Evolutionary conservation across 2,888 invertebrate genomes (phyloP).

Genomic region (Callosobruchus maculatus): DNA sequence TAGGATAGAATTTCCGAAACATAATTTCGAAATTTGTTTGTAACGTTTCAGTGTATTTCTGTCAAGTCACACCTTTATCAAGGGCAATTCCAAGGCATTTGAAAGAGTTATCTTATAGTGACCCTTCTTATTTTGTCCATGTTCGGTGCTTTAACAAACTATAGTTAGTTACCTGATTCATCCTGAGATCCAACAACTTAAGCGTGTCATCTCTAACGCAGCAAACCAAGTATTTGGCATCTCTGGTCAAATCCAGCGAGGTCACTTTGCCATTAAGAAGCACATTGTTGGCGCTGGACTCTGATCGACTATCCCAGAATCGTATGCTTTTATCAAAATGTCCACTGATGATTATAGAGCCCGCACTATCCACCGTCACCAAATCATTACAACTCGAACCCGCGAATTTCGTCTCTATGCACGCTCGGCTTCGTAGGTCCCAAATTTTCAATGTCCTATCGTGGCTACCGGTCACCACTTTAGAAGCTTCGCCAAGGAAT

Average conservation of each 20-base stretch:
- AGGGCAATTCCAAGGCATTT: too few species aligned
- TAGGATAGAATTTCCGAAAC: too few species aligned
- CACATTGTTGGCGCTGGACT: slow-evolving; percentile 82
- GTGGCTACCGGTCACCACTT: slow-evolving; percentile 96
- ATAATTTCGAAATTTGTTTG: too few species aligned
- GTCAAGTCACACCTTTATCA: too few species aligned
- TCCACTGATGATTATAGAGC: slow-evolving; percentile 90
- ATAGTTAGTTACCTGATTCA: slow-evolving; percentile 66
- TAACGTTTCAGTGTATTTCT: too few species aligned
- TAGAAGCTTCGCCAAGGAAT: slow-evolving; percentile 86
- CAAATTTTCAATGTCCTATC: slow-evolving; percentile 98
- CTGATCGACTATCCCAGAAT: slow-evolving; percentile 94
- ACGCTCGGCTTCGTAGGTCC: slow-evolving; percentile 91
- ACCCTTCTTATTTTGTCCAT: too few species aligned
- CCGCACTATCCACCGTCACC: slow-evolving; percentile 83
- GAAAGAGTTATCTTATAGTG: too few species aligned
- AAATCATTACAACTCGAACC: slow-evolving; percentile 97
- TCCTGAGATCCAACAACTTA: slow-evolving; percentile 89
- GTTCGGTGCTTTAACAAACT: too few species aligned
- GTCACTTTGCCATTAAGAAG: slow-evolving; percentile 90
- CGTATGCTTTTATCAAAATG: slow-evolving; percentile 97
- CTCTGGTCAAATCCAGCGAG: slow-evolving; percentile 88
- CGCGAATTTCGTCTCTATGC: slow-evolving; percentile 90
- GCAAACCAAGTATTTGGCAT: slow-evolving; percentile 85
- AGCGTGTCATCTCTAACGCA: slow-evolving; percentile 95